Evolutionary conservation across 2,888 invertebrate genomes (phyloP).

Genomic region (Trissolcus japonicus): DNA sequence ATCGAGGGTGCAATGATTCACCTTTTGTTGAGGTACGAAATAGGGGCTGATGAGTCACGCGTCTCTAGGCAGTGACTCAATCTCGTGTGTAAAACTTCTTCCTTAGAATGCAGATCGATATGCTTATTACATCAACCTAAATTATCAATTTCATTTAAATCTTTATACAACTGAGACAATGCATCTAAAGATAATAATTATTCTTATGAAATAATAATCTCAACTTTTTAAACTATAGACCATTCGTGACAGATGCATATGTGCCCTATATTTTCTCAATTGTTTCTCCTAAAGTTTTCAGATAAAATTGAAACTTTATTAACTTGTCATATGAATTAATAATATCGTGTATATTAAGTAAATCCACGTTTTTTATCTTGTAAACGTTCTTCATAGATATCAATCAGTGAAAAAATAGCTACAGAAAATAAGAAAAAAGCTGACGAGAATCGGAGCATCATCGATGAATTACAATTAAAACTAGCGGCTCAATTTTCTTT

Average conservation of each 20-base stretch:
- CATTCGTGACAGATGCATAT: not conserved
- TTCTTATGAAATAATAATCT: not conserved
- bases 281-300: not conserved
- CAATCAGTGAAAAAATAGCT: conserved; percentile 20
- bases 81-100: conserved; percentile 39
- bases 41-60: conserved; percentile 39
- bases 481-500: conserved; percentile 36
- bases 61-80: conserved; percentile 41
- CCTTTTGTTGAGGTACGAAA: conserved; percentile 58
- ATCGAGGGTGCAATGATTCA: conserved; percentile 61
- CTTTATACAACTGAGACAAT: not conserved
- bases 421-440: conserved; percentile 18
- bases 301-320: not conserved
- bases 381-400: conserved; percentile 11
- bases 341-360: not conserved
- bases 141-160: not conserved
- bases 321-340: not conserved
- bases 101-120: conserved; percentile 33
- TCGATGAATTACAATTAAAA: conserved; percentile 37
- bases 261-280: not conserved
- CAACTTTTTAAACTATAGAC: not conserved
- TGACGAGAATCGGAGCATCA: conserved; percentile 5
- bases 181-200: conserved; percentile 8
- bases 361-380: not conserved
- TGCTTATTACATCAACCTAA: conserved; percentile 24